Evolutionary conservation across 1,140 invertebrate genomes (phyloP).

Genomic region (Ectropis grisescens): DNA sequence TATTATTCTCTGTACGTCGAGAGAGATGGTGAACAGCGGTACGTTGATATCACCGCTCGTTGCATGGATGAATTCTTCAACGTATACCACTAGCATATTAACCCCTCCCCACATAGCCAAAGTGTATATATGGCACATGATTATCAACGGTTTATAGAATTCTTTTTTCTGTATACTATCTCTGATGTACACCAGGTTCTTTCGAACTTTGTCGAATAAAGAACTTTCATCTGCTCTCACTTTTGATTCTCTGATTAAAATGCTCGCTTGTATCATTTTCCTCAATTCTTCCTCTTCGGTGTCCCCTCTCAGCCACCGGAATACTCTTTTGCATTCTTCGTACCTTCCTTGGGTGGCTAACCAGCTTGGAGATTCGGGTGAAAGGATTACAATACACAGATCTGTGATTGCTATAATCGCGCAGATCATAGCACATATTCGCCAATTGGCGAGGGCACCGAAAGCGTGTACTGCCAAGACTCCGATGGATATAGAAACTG

Average conservation of each 20-base stretch:
- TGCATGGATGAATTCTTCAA: background rate
- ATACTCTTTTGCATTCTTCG: constrained; percentile 7
- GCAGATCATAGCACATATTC: constrained; percentile 17
- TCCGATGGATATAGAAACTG: constrained; percentile 15
- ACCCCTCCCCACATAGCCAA: constrained; percentile 7
- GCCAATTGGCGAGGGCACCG: constrained; percentile 18
- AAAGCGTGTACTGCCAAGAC: constrained; percentile 18
- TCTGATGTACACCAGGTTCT: constrained; percentile 10
- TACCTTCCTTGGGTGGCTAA: constrained; percentile 9
- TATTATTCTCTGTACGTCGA: constrained; percentile 27
- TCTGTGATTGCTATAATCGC: constrained; percentile 14
- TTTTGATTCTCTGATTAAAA: constrained; percentile 8
- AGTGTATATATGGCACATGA: constrained; percentile 11
- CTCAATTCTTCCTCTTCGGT: constrained; percentile 10
- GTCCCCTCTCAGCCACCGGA: constrained; percentile 7
- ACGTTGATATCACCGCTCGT: constrained; percentile 6
- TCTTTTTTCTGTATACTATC: constrained; percentile 15
- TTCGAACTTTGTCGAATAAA: constrained; percentile 4
- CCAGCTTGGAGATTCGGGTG: constrained; percentile 16
- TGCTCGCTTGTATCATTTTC: constrained; percentile 11
- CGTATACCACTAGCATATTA: constrained; percentile 7
- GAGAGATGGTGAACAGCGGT: constrained; percentile 16
- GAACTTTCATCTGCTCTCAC: constrained; percentile 3
- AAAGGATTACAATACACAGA: constrained; percentile 11
- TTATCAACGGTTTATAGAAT: constrained; percentile 15